Conservation (phyloP, 1,140 invertebrate species). For the Caenorhabditis tropicalis region DNA sequence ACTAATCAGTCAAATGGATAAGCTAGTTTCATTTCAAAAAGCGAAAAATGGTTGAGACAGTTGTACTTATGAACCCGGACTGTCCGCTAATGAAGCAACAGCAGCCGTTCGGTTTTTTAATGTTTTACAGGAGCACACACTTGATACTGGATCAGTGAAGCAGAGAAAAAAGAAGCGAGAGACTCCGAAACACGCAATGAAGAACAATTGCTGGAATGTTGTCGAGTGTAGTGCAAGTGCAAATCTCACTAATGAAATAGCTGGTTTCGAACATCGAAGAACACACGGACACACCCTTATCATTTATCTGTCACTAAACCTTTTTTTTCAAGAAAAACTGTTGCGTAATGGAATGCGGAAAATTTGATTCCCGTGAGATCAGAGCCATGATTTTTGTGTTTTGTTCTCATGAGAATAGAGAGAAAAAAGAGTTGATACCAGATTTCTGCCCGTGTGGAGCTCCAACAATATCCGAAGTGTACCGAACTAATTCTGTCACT, state of each 20-base stretch:
- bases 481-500: no score
- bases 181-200: slow-evolving; percentile 27
- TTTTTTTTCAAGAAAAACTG: neutral
- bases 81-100: neutral
- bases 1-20: neutral
- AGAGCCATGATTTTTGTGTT: neutral
- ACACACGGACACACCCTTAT: slow-evolving; percentile 2
- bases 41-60: neutral
- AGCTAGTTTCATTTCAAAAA: slow-evolving; percentile 20
- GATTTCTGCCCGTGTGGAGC: no score
- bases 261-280: slow-evolving; percentile 35
- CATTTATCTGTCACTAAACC: slow-evolving; percentile 10
- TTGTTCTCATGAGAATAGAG: no score
- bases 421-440: no score
- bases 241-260: neutral
- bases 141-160: neutral
- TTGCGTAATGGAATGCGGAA: neutral
- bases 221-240: slow-evolving; percentile 12
- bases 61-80: slow-evolving; percentile 13
- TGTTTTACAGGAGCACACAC: neutral
- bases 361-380: neutral
- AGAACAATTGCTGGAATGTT: slow-evolving; percentile 38
- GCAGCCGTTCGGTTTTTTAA: slow-evolving; percentile 1
- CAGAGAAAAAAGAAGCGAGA: neutral
- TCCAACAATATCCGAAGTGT: no score